Base-by-base conservation (phyloP, 1,140 invertebrate genomes). In the Drosophila lowei region DNA sequence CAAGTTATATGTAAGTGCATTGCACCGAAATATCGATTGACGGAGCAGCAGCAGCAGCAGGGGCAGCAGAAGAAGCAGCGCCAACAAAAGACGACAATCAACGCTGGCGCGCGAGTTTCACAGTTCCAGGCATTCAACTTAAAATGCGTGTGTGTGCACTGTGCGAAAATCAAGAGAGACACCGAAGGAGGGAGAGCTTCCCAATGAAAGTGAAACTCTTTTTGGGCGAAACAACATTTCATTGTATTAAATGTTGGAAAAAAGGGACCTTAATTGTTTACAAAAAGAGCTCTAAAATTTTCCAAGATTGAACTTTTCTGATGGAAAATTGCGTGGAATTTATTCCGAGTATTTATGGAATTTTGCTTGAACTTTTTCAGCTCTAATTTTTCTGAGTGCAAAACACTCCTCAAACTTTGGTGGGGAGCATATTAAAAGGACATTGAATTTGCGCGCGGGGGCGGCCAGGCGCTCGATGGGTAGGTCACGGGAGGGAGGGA, bases 21-120 rank as follows among this genome's bases (percentile, higher is more conserved):
- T 85, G 81, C 83, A 86, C 81, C 83, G 83, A 85, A 86, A 85
- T 74, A 85, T 85, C 81, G 81, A 85, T 85, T 85, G 81, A 86
- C 65, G 73, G 34, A 68, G 64, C 63, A 85, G 74, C 63, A 55
- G 60, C 64, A 66, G 60, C 70, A 58, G 53, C 52, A 42, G 13
- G 1, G 2, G 23, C 34, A 65, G 52, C 16, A 48, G 23, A 30
- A 30, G 41, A 38, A 38, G 34, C 34, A 38, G 34, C 34, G 34
- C 34, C 72, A 75, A 75, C 72, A 75, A 85, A 86, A 86, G 80
- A 85, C 74, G 68, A 70, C 71, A 84, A 84, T 61, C 77, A 68
- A 79, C 55, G 77, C 46, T 75, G 75, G 55, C 46, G 46, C 42
- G 70, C 34, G 34, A 38, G 11, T 38, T 38, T 38, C 34, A 38